Percentiles rank a stretch among this genome's conserved stretches.
phyloP scores from a whole-genome alignment of 2,797 vertebrate genomes.

The Acomys russatus region DNA sequence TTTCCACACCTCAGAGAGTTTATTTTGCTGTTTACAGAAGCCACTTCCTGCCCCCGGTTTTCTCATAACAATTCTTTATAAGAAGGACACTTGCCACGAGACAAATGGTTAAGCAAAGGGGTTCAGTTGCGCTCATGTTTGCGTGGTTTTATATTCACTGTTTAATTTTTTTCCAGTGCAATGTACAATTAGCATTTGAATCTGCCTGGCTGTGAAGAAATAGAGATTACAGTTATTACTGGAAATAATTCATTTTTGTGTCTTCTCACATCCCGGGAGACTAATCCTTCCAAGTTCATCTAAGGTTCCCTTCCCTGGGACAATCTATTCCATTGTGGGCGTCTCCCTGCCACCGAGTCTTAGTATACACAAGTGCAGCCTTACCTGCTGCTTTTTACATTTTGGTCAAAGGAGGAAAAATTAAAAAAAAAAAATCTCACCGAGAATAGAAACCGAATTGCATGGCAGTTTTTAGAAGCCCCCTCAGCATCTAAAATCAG shows the following conservation, averaged over 20 bases:
- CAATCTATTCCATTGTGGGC: not conserved
- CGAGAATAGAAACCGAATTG: slow-evolving; percentile 35
- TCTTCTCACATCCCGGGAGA: slow-evolving; percentile 56
- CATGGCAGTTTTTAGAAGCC: slow-evolving; percentile 42
- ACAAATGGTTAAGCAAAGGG: slow-evolving; percentile 48
- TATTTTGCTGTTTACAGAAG: slow-evolving; percentile 56
- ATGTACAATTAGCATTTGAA: slow-evolving; percentile 71
- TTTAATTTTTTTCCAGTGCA: slow-evolving; percentile 72
- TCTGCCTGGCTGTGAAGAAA: slow-evolving; percentile 69
- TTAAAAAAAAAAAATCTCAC: not conserved
- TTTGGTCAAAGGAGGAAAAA: slow-evolving; percentile 50
- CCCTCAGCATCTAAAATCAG: slow-evolving; percentile 42
- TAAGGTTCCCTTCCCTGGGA: not conserved
- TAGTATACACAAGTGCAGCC: slow-evolving; percentile 41
- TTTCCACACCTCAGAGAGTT: slow-evolving; percentile 68
- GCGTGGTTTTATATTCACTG: slow-evolving; percentile 42
- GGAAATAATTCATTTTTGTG: slow-evolving; percentile 75
- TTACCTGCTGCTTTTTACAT: slow-evolving; percentile 8
- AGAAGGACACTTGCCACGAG: slow-evolving; percentile 43
- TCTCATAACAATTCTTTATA: slow-evolving; percentile 55
- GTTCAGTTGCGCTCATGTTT: slow-evolving; percentile 55
- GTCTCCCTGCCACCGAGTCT: slow-evolving; percentile 39
- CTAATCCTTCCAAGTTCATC: slow-evolving; percentile 61
- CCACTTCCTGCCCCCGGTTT: slow-evolving; percentile 26
- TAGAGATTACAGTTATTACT: slow-evolving; percentile 59